These are phyloP conservation scores for Dynastes maya DNA, from an alignment of 2,888 invertebrate genomes.

Conservation along the genomic window DNA sequence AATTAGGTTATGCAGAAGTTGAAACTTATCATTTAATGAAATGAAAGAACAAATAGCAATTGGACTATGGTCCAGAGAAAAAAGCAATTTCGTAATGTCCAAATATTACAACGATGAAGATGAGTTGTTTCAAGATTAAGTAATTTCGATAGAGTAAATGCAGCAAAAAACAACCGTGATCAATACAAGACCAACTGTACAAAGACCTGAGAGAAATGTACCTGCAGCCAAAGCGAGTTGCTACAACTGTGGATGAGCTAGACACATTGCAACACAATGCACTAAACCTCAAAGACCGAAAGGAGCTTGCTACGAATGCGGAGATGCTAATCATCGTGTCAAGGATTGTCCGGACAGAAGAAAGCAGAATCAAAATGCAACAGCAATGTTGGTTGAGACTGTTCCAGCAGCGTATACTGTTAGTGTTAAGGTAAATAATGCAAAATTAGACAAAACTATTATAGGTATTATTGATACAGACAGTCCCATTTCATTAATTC, in stretches of 20 bases:
- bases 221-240: neutral
- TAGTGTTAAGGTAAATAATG: neutral
- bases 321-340: neutral
- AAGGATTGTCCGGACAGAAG: neutral
- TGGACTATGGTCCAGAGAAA: conserved; percentile 19
- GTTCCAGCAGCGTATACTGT: neutral
- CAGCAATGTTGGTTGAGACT: neutral
- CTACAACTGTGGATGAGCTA: neutral
- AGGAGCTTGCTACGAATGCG: neutral
- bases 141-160: conserved; percentile 1
- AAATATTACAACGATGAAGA: neutral
- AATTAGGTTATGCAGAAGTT: neutral
- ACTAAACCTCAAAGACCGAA: no score
- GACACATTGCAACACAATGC: neutral
- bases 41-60: conserved; percentile 15
- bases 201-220: no score
- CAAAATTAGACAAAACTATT: neutral
- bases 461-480: neutral
- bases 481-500: neutral
- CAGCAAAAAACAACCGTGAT: neutral
- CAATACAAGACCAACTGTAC: neutral
- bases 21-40: conserved; percentile 20
- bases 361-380: neutral
- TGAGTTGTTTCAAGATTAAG: conserved; percentile 27
- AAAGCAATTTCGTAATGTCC: conserved; percentile 16